Evolutionary conservation across 2,113 vertebrate genomes (phyloP).

Genomic region (Mobula birostris): DNA sequence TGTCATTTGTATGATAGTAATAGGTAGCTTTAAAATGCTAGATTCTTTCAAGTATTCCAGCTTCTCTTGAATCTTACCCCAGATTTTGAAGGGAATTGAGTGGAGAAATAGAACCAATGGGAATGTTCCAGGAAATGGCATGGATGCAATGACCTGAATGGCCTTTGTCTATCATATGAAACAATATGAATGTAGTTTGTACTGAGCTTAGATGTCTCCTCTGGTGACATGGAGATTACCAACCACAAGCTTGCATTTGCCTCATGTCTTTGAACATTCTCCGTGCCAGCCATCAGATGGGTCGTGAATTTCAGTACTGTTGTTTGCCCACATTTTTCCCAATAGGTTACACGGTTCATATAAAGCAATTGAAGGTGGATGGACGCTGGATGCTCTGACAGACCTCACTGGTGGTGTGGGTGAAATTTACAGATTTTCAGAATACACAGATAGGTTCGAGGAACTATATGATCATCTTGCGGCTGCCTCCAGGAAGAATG

Average conservation of each 20-base stretch:
- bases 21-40: not conserved
- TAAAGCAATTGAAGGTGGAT: slow-evolving; percentile 35
- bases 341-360: slow-evolving; percentile 34
- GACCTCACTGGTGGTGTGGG: slow-evolving; percentile 36
- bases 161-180: no score
- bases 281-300: not conserved
- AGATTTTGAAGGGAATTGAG: not conserved
- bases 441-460: not conserved
- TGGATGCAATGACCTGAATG: no score
- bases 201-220: not conserved
- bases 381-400: slow-evolving; percentile 35
- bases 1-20: not conserved
- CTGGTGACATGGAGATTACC: not conserved
- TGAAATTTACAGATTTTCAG: slow-evolving; percentile 34
- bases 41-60: not conserved
- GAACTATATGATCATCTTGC: slow-evolving; percentile 29
- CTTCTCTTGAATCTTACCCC: not conserved
- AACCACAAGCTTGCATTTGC: not conserved
- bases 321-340: not conserved
- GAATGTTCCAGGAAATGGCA: no score
- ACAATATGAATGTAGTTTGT: no score
- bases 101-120: no score
- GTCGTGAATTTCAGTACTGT: not conserved
- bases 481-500: slow-evolving; percentile 35
- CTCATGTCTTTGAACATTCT: no score